These are phyloP conservation scores for Drosophila nasuta DNA, from an alignment of 1,140 invertebrate species.

Conservation along the genomic window DNA sequence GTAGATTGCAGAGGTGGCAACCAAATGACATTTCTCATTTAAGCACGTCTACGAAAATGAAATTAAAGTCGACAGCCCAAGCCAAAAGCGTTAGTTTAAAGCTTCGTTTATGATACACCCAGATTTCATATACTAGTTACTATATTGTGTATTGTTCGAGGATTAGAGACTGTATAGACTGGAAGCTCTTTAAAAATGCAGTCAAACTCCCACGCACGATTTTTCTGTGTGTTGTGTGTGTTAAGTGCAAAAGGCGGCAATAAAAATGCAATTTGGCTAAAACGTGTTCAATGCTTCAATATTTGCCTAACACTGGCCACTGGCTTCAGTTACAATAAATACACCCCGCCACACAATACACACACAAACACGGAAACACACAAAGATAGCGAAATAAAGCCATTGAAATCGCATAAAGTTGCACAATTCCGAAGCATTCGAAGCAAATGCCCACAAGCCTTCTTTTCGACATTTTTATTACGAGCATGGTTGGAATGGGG, in stretches of 20 bases:
- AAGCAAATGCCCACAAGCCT: conserved; percentile 72
- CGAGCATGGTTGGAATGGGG: neutral
- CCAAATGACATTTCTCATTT: neutral
- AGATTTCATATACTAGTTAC: neutral
- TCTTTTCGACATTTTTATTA: conserved; percentile 74
- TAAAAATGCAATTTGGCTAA: conserved; percentile 78
- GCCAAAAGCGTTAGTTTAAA: neutral
- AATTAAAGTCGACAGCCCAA: neutral
- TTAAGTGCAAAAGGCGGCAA: conserved; percentile 56
- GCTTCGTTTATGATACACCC: neutral
- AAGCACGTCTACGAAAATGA: conserved; percentile 6
- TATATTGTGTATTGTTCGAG: neutral
- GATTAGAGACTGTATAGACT: neutral
- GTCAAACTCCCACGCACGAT: conserved; percentile 10
- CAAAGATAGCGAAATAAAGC: conserved; percentile 33
- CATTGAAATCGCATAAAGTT: conserved; percentile 58
- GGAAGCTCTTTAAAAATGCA: conserved; percentile 23
- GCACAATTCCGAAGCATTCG: conserved; percentile 64
- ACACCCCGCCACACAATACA: neutral
- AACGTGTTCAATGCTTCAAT: conserved; percentile 77
- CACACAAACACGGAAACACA: conserved; percentile 9
- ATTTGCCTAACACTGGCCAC: conserved; percentile 64
- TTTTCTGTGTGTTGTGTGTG: neutral
- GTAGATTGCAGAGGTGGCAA: neutral
- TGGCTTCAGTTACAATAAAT: conserved; percentile 27